Percentiles rank a stretch among this genome's conserved stretches.
These are phyloP conservation scores for Chaetodon trifascialis DNA, from an alignment of 2,113 vertebrate species.

Conservation along the genomic window DNA sequence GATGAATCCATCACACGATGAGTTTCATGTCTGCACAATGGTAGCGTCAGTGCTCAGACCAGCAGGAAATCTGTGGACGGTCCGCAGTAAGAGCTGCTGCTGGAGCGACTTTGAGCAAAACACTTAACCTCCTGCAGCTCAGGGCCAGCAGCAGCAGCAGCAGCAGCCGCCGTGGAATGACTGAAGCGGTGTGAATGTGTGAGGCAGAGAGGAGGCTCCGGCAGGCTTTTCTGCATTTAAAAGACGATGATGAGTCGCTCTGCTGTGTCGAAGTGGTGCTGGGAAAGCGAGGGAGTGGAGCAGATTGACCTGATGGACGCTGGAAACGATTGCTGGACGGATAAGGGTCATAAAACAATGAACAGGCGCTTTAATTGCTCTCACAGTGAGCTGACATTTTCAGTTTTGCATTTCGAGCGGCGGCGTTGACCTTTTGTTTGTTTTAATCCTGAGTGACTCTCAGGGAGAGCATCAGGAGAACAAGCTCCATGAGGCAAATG, in stretches of 20 bases:
- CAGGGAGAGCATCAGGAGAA: neutral
- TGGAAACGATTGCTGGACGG: neutral
- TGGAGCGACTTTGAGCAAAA: too few species aligned
- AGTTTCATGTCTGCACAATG: neutral
- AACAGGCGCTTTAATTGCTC: neutral
- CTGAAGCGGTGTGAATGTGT: neutral
- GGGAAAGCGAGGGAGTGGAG: neutral
- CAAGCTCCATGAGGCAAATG: neutral
- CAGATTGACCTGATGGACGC: neutral
- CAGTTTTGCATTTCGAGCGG: slow-evolving; percentile 10
- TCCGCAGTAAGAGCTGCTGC: too few species aligned
- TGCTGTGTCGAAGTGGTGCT: neutral
- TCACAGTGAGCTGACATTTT: slow-evolving; percentile 13
- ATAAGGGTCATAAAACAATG: neutral
- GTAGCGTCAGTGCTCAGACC: neutral
- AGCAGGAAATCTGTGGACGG: neutral
- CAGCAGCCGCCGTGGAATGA: neutral
- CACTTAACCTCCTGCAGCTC: too few species aligned
- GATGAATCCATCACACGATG: neutral
- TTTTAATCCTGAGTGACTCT: slow-evolving; percentile 35
- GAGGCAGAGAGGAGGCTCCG: neutral
- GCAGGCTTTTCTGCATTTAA: neutral
- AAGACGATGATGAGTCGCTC: neutral
- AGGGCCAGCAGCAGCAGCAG: neutral
- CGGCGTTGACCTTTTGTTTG: slow-evolving; percentile 21